phyloP scores from a whole-genome alignment of 2,888 invertebrate species.

The Congeria kusceri region DNA sequence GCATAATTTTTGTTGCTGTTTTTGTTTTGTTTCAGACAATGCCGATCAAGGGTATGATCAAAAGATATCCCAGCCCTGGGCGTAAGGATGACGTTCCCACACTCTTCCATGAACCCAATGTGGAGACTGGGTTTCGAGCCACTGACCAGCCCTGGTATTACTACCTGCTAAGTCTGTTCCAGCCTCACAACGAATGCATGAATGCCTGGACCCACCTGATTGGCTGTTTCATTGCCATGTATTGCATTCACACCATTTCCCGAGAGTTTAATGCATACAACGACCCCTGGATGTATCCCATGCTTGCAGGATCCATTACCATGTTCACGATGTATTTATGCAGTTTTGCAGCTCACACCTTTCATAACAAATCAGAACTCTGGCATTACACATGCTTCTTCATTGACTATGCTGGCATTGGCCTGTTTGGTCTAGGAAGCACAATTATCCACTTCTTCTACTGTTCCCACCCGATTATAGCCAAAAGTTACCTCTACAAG shows the following conservation, averaged over 20 bases:
- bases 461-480: slow-evolving; percentile 77
- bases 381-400: slow-evolving; percentile 84
- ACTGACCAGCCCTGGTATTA: slow-evolving; percentile 82
- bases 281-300: slow-evolving; percentile 83
- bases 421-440: slow-evolving; percentile 85
- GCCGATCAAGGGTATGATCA: slow-evolving; percentile 49
- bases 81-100: slow-evolving; percentile 78
- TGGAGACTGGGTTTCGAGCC: slow-evolving; percentile 83
- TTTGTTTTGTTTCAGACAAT: slow-evolving; percentile 18
- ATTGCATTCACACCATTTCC: slow-evolving; percentile 70
- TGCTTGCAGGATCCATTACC: slow-evolving; percentile 80
- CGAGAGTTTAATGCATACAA: slow-evolving; percentile 77
- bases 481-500: slow-evolving; percentile 68
- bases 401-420: slow-evolving; percentile 84
- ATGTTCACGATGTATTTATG: slow-evolving; percentile 80
- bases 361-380: slow-evolving; percentile 82
- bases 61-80: slow-evolving; percentile 69
- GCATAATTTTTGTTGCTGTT: too few species aligned
- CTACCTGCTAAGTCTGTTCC: slow-evolving; percentile 82
- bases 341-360: slow-evolving; percentile 82
- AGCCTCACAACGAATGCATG: slow-evolving; percentile 84
- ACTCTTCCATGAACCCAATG: slow-evolving; percentile 83
- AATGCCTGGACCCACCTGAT: slow-evolving; percentile 84
- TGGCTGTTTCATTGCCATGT: slow-evolving; percentile 68
- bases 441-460: slow-evolving; percentile 83